Conservation (phyloP, 2,888 invertebrate species). For the Cheilosia variabilis region DNA sequence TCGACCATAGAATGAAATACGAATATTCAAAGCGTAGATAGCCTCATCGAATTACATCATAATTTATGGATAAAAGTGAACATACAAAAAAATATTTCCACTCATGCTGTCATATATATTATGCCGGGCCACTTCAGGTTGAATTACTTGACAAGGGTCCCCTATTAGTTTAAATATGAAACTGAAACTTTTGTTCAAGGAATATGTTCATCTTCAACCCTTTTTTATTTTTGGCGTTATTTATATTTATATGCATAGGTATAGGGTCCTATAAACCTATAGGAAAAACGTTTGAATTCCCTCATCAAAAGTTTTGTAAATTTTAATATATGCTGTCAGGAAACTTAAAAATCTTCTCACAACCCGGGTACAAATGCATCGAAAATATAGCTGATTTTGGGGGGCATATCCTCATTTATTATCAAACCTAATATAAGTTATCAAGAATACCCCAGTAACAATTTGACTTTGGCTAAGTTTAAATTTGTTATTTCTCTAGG, state of each 20-base stretch:
- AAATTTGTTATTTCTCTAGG: too few species aligned
- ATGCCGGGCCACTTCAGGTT: background rate
- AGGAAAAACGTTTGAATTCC: background rate
- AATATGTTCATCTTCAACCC: background rate
- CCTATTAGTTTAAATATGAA: background rate
- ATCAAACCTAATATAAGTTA: background rate
- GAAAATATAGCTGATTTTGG: too few species aligned
- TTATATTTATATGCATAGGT: background rate
- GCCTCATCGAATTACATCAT: too few species aligned
- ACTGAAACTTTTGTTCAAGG: background rate
- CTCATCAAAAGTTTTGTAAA: background rate
- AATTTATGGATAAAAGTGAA: too few species aligned
- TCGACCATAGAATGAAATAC: too few species aligned
- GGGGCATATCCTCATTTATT: too few species aligned
- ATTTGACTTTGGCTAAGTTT: too few species aligned
- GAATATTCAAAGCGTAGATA: too few species aligned
- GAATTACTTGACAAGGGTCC: background rate
- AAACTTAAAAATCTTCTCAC: background rate
- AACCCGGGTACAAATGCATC: too few species aligned
- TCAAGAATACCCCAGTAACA: background rate
- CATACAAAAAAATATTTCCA: too few species aligned
- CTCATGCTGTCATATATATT: too few species aligned
- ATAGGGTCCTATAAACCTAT: background rate
- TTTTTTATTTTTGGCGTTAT: background rate
- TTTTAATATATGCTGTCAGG: background rate